phyloP scores from a whole-genome alignment of 1,140 invertebrate genomes.

The Physella acuta region DNA sequence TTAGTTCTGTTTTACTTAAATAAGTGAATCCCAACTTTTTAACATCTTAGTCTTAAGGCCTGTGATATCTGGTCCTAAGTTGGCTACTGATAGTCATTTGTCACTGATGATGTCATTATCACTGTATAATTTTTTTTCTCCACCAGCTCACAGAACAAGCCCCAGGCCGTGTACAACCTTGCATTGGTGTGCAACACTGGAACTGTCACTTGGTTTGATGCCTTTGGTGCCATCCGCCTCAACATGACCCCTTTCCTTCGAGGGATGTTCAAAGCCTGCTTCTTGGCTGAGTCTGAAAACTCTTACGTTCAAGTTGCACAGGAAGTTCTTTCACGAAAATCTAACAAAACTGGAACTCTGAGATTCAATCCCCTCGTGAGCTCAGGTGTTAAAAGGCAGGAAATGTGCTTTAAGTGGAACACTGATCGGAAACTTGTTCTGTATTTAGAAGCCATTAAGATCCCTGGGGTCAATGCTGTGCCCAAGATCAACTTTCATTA shows the following conservation, averaged over 20 bases:
- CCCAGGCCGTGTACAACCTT: constrained; percentile 19
- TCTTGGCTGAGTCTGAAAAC: constrained; percentile 7
- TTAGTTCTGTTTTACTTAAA: no score
- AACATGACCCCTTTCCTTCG: constrained; percentile 13
- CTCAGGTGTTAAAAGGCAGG: not conserved
- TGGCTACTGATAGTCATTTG: not conserved
- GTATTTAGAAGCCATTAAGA: constrained; percentile 7
- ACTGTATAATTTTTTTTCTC: not conserved
- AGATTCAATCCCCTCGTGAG: constrained; percentile 9
- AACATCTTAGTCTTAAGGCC: no score
- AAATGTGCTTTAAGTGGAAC: constrained; percentile 5
- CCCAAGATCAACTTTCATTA: constrained; percentile 16
- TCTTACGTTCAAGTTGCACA: constrained; percentile 7
- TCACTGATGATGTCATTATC: not conserved
- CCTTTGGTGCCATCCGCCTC: constrained; percentile 1
- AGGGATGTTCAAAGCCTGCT: constrained; percentile 12
- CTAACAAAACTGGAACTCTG: no score
- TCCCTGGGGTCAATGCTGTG: not conserved
- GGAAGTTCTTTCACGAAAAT: no score
- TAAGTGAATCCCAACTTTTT: no score
- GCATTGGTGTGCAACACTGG: constrained; percentile 17
- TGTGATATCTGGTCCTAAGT: no score
- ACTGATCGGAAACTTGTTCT: not conserved
- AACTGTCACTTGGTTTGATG: constrained; percentile 24
- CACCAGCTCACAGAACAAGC: not conserved